phyloP scores from a whole-genome alignment of 2,888 invertebrate genomes.

The Ernsta delagoae region DNA sequence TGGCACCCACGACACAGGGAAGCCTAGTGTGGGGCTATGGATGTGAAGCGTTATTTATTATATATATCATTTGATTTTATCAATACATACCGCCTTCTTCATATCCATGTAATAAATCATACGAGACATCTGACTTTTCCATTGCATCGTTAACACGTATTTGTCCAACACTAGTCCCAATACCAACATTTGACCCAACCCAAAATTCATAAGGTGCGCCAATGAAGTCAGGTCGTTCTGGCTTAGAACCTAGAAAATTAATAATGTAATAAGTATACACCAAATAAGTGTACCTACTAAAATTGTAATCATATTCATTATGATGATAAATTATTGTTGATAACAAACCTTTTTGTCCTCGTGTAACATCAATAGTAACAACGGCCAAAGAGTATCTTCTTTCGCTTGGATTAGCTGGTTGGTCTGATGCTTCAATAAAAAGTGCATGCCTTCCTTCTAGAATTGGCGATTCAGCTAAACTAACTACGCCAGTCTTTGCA shows the following conservation, averaged over 20 bases:
- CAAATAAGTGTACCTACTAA: not conserved
- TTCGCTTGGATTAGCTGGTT: slow-evolving; percentile 93
- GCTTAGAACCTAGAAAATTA: slow-evolving; percentile 54
- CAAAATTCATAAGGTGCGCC: slow-evolving; percentile 96
- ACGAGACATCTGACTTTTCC: slow-evolving; percentile 88
- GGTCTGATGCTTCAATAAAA: slow-evolving; percentile 93
- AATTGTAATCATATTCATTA: not conserved
- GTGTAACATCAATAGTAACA: slow-evolving; percentile 91
- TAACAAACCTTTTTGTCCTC: slow-evolving; percentile 74
- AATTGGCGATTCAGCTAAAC: slow-evolving; percentile 87
- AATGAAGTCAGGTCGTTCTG: slow-evolving; percentile 90
- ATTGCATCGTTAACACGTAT: slow-evolving; percentile 90
- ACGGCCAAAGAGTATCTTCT: slow-evolving; percentile 92
- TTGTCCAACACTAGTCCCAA: slow-evolving; percentile 94
- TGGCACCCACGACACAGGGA: too few species aligned
- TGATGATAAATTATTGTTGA: not conserved
- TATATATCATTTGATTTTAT: not conserved
- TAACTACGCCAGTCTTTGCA: slow-evolving; percentile 88
- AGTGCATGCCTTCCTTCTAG: slow-evolving; percentile 90
- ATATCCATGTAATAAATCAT: slow-evolving; percentile 93
- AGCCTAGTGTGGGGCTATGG: too few species aligned
- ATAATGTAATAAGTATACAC: not conserved
- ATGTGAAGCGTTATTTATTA: too few species aligned
- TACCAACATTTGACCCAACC: slow-evolving; percentile 93
- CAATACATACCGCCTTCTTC: slow-evolving; percentile 89